Conservation (phyloP, 2,797 vertebrate genomes). For the Pseudotriccus pelzelni region DNA sequence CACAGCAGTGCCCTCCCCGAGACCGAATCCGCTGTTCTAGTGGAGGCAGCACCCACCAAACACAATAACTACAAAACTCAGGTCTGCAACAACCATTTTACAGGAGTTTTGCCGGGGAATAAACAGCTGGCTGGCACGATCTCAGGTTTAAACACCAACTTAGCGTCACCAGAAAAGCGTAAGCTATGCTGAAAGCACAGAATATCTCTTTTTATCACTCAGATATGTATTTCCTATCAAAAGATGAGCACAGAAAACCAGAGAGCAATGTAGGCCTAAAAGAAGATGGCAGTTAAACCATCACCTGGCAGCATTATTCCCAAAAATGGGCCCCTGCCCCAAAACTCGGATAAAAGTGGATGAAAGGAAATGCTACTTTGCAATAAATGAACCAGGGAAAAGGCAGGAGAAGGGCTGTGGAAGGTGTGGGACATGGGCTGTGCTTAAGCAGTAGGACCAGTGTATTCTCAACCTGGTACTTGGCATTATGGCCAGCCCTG, state of each 20-base stretch:
- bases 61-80: rapidly evolving
- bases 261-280: neutral
- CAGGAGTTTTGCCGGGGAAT: rapidly evolving
- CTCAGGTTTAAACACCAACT: neutral
- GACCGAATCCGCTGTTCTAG: rapidly evolving
- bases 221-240: neutral
- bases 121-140: neutral
- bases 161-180: neutral
- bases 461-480: rapidly evolving
- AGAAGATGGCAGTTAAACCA: neutral
- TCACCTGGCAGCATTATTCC: neutral
- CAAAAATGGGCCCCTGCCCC: neutral
- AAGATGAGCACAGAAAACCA: neutral
- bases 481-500: neutral
- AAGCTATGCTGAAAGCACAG: neutral
- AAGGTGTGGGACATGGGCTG: neutral
- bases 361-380: neutral
- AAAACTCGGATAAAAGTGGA: neutral
- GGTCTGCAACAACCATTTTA: rapidly evolving
- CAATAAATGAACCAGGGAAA: neutral
- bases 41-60: neutral
- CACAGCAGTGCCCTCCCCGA: rapidly evolving
- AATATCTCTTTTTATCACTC: neutral
- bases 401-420: neutral
- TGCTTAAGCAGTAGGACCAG: neutral